Evolutionary conservation across 2,797 vertebrate species (phyloP).

Genomic region (Danio tinwini): DNA sequence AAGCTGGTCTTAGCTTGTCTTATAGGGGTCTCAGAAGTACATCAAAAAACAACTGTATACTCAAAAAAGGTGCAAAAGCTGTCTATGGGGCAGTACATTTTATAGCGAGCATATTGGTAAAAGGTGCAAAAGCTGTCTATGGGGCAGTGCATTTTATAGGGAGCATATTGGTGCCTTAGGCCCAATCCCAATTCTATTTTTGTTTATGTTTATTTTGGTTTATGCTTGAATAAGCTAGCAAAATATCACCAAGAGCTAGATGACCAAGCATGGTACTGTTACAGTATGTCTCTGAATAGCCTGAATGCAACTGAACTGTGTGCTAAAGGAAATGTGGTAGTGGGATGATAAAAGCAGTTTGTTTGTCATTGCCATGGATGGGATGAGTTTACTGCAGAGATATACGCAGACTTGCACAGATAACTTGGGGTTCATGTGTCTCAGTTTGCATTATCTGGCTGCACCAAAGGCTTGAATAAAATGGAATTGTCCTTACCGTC

Average conservation of each 20-base stretch:
- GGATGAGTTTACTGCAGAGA: slow-evolving; percentile 35
- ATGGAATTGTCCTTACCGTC: slow-evolving; percentile 84
- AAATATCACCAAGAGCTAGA: no score
- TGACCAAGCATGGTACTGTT: neutral
- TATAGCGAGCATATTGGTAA: no score
- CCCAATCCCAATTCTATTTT: no score
- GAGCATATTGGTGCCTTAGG: no score
- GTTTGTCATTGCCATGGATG: slow-evolving; percentile 16
- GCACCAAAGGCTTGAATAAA: slow-evolving; percentile 3
- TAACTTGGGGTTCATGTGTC: slow-evolving; percentile 23
- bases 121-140: no score
- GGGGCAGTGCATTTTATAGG: no score
- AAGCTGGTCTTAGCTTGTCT: neutral
- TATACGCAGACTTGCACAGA: slow-evolving; percentile 10
- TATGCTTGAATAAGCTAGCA: no score
- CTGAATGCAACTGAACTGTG: slow-evolving; percentile 12
- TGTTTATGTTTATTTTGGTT: no score
- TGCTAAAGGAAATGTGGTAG: slow-evolving; percentile 48
- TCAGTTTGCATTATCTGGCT: slow-evolving; percentile 36
- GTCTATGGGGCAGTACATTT: no score
- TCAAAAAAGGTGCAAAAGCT: no score
- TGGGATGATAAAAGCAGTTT: slow-evolving; percentile 43
- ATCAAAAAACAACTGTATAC: no score
- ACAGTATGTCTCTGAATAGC: neutral
- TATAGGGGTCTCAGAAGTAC: no score